These are phyloP conservation scores for Wasmannia auropunctata DNA, from an alignment of 1,140 invertebrate genomes.

Conservation along the genomic window DNA sequence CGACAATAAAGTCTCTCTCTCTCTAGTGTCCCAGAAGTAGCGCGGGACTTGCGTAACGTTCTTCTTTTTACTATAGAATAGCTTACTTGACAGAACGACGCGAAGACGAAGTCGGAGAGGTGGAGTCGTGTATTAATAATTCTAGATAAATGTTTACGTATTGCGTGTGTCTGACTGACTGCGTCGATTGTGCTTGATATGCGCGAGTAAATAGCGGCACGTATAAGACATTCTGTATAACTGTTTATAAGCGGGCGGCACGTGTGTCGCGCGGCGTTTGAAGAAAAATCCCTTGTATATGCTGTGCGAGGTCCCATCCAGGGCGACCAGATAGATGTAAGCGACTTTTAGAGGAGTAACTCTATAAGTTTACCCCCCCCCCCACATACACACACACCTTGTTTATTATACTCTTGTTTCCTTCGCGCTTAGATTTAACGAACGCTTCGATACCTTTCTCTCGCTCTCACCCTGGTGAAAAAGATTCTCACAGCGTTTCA, in stretches of 20 bases:
- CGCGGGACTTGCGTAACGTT: background rate
- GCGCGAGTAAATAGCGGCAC: background rate
- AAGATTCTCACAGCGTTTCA: no score
- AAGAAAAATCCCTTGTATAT: slow-evolving; percentile 25
- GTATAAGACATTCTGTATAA: slow-evolving; percentile 7
- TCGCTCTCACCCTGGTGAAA: background rate
- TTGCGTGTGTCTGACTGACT: slow-evolving; percentile 12
- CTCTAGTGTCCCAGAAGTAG: background rate
- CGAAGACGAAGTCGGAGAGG: slow-evolving; percentile 10
- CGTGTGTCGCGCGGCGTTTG: background rate
- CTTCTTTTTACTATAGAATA: slow-evolving; percentile 31
- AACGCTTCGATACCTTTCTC: background rate
- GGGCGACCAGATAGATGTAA: slow-evolving; percentile 8
- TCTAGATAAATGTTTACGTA: slow-evolving; percentile 50
- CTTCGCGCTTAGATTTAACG: background rate
- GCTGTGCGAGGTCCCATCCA: background rate
- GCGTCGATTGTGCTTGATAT: slow-evolving; percentile 15
- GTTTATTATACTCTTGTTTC: background rate
- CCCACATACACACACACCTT: no score
- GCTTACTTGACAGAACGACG: slow-evolving; percentile 8
- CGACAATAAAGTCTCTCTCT: slow-evolving; percentile 40
- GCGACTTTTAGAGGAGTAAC: background rate
- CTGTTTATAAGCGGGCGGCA: slow-evolving; percentile 26
- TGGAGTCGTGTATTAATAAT: slow-evolving; percentile 26
- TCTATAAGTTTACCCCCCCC: background rate